Evolutionary conservation across 2,888 invertebrate species (phyloP), one percentile per base, ranked within the genome.

Genomic region (Athetis lepigone): DNA sequence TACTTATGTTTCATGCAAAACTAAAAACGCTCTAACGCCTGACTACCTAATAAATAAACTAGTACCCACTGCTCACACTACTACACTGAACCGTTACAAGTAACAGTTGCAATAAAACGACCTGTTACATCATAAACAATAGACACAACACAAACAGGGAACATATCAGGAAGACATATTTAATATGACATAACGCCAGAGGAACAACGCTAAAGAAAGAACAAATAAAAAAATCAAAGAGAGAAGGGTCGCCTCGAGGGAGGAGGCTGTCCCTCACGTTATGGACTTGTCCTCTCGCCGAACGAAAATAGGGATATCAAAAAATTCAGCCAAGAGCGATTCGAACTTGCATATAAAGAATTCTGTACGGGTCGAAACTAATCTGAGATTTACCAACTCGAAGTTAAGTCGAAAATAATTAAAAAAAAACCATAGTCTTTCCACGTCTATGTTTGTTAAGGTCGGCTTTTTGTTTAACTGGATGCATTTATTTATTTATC

Each of bases 211-310:
- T 58, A 37, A 66, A 42, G 55, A 50, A 68, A 37, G 37, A 56
- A 64, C 59, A 77, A 77, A 80, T 76, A 78, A 70, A 77, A 75
- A 80, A 80, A 78, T 78, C 68, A 70, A 70, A 77, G 63, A 69
- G 80, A 80, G 67, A 70, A 71, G 77, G 79, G 78, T 77, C 39
- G 57, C 23, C 55, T 56, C 65, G 1, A 6, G 80, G 65, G 78
- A 74, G 50, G 13, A 19, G 4, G 21, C 52, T 56, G 64, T 58
- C 65, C 60, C 37, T 63, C 57, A 40, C 65, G 57, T 64, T 58
- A 64, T 62, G 47, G 62, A 69, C 56, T 68, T 66, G 61, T 67
- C 58, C 36, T 21, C 46, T 45, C 47, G 46, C 3, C 18, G 36
- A 9, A 64, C 37, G 52, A 39, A 73, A 73, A 66, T 40, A 50